These are phyloP conservation scores for Melipona bicolor DNA, from an alignment of 2,888 invertebrate genomes.

Conservation along the genomic window DNA sequence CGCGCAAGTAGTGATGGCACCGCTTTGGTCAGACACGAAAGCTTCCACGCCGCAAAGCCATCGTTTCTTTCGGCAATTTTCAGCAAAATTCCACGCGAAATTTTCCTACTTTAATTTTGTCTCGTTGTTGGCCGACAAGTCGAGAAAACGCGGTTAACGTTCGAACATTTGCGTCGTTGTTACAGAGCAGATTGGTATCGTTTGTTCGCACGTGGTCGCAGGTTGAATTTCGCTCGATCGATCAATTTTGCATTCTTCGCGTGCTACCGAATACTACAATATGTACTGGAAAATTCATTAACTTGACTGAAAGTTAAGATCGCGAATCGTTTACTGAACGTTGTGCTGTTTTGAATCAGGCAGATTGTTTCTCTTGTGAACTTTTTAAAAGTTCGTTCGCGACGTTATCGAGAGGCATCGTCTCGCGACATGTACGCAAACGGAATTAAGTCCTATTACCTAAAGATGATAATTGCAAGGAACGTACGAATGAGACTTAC, in stretches of 20 bases:
- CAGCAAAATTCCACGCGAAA: background rate
- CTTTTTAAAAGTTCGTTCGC: background rate
- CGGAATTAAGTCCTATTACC: background rate
- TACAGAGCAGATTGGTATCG: background rate
- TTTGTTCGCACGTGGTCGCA: too few relatives aligned
- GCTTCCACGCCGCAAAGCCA: background rate
- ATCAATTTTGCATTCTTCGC: too few relatives aligned
- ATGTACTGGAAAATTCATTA: too few relatives aligned
- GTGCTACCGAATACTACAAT: too few relatives aligned
- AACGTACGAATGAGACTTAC: slow-evolving; percentile 86
- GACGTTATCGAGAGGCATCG: background rate
- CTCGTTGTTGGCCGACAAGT: background rate
- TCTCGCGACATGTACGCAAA: background rate
- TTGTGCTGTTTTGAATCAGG: too few relatives aligned
- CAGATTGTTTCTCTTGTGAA: too few relatives aligned
- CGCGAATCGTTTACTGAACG: too few relatives aligned
- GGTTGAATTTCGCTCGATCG: too few relatives aligned
- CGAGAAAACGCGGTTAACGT: background rate
- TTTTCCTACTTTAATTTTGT: background rate
- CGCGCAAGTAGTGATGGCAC: slow-evolving; percentile 56
- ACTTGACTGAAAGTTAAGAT: too few relatives aligned
- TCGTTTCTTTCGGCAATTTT: background rate
- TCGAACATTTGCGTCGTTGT: slow-evolving; percentile 1
- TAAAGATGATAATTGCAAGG: background rate
- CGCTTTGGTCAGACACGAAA: slow-evolving; percentile 51